Base-by-base conservation (phyloP, 2,113 vertebrate genomes). In the Zingel zingel region DNA sequence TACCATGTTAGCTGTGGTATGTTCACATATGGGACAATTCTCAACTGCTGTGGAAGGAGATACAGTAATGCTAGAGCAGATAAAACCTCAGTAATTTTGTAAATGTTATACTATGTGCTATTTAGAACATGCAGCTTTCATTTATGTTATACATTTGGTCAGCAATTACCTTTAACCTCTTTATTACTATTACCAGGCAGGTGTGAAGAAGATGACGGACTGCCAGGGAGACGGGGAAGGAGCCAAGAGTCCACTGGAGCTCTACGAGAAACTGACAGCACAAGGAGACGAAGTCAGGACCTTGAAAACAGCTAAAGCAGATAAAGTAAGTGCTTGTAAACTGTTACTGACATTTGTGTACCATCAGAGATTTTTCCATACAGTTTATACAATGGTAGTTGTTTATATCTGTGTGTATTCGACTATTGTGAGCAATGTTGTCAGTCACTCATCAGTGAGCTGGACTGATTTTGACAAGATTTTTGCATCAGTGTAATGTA, bases 281-380 rank as follows among this genome's bases (percentile, higher is more conserved):
- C 98, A 99, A 75, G 98, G 96, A 89, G 96, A 97, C 1, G 91
- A 85, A 62, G 95, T 99, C 81, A 94, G 97, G 87, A 54, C 88
- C 27, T 88, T 99, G 54, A 99, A 99, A 91, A 93, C 95, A 8
- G 88, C 92, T 63, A 97, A 97, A 81, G 97, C 96, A 10, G 64
- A 95, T 0, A 97, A 98, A 93, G 98, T 99, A 92, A 84, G 87
- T 54, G 4, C 19, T 51, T 18, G 0, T 39, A 7, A 64, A 12
- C 12, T 23, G 39, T 43, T 43, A 43, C 39, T 43, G 39, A 39
- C 39, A 59, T 27, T 8, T 59, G 23, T 30, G 15, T 18, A 8
- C 6, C 15, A 59, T 59, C 14, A 59, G 7, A 53, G 18, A 43
- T 53, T n/a, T 18, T 13, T 2, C 11, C 10, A 12, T 39, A 56